A percentile compares a stretch with the other conserved stretches of the same genome.
Evolutionary conservation across 2,888 invertebrate genomes (phyloP).

Genomic region (Imbricaverruca yamaguchii): DNA sequence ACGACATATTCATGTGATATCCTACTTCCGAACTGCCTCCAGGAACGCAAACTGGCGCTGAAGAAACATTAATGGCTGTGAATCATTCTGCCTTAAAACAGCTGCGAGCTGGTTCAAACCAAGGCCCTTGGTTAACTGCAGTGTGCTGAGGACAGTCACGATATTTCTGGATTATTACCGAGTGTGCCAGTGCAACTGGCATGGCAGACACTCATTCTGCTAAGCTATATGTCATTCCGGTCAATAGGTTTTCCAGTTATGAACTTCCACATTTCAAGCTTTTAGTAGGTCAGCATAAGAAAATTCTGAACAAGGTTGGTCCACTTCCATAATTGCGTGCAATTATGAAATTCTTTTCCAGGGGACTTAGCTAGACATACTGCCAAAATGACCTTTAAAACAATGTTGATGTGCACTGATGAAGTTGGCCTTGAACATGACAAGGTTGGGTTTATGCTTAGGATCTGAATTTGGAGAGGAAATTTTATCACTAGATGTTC

Average conservation of each 20-base stretch:
- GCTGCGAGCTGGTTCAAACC: too few relatives aligned
- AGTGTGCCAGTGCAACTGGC: too few relatives aligned
- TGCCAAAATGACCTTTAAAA: neutral
- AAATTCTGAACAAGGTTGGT: neutral
- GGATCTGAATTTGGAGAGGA: neutral
- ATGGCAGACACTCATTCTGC: neutral
- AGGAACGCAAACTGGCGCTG: too few relatives aligned
- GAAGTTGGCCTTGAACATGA: neutral
- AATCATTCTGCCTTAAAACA: too few relatives aligned
- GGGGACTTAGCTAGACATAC: neutral
- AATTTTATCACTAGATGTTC: too few relatives aligned
- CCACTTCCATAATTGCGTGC: neutral
- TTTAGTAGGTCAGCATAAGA: neutral
- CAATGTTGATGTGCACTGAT: neutral
- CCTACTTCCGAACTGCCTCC: too few relatives aligned
- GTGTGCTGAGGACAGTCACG: too few relatives aligned
- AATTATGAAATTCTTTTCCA: neutral
- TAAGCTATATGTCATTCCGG: neutral
- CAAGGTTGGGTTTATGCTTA: neutral
- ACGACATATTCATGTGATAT: too few relatives aligned
- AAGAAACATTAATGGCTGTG: too few relatives aligned
- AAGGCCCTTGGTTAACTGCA: too few relatives aligned
- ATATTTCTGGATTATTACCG: too few relatives aligned
- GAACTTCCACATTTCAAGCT: slow-evolving; percentile 22
- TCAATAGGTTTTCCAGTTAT: neutral